phyloP scores from a whole-genome alignment of 2,888 invertebrate species.

The Cyrtodaria siliqua region DNA sequence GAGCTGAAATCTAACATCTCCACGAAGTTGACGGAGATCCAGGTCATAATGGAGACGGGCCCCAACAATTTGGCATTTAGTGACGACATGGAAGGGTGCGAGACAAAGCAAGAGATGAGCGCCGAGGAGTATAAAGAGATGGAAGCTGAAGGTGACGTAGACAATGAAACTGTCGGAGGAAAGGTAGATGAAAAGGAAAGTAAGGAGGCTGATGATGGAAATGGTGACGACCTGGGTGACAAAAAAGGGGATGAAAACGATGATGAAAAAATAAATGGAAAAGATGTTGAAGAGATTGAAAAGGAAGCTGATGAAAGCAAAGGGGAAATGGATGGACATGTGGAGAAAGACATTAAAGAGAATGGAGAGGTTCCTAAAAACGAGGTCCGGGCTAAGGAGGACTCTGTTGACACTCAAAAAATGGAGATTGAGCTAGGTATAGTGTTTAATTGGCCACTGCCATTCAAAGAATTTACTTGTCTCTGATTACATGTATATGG shows the following conservation, averaged over 20 bases:
- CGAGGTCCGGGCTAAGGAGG: no score
- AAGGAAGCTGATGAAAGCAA: no score
- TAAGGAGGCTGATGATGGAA: neutral
- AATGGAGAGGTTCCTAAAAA: no score
- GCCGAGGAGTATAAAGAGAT: neutral
- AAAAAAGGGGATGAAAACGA: neutral
- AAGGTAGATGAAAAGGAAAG: neutral
- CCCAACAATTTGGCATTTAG: neutral
- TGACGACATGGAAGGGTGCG: neutral
- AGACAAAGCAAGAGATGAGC: neutral
- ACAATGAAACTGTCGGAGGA: neutral
- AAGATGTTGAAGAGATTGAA: no score
- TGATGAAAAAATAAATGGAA: neutral
- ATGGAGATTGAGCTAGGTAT: no score
- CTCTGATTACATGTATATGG: no score
- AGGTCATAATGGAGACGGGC: slow-evolving; percentile 3
- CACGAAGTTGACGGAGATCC: neutral
- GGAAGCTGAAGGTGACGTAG: no score
- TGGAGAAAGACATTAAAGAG: no score
- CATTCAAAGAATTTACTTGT: no score
- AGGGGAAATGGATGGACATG: no score
- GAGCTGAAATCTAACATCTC: neutral
- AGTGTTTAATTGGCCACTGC: no score
- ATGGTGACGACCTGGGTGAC: neutral
- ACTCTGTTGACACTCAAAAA: no score